Evolutionary conservation across 1,140 invertebrate species (phyloP), one percentile per base, ranked within the genome.

Genomic region (Latrodectus geometricus): DNA sequence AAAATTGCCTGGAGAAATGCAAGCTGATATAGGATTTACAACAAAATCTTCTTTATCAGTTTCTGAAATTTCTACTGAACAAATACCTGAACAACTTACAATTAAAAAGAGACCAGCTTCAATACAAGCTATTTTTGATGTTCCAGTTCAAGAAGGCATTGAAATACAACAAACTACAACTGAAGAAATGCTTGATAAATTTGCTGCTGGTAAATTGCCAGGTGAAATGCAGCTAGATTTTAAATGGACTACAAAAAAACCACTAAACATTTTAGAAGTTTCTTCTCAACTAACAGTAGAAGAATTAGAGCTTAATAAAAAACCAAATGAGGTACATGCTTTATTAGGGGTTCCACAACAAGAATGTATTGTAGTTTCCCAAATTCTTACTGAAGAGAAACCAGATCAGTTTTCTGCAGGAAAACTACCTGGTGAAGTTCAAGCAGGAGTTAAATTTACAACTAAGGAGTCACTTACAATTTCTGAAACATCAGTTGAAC

Each of bases 241-340:
- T 17, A 83, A 68, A 66, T 76, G 56, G 20, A 82, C 84, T 15
- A 81, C 85, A 50, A 80, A 82, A n/a, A 80, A 86, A 78, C 77
- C 78, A 0, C 50, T 88, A n/a, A 54, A 72, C 74, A 61, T 88
- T 49, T 78, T 54, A 3, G 88, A 86, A 78, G 77, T 66, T 54
- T 68, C 61, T 20, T 80, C 77, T 49, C 73, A 88, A 52, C 65
- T 75, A 56, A 70, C n/a, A 21, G 35, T 69, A n/a, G 88, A 84
- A 54, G 70, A 81, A 35, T 52, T 14, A 92, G 92, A 87, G 70
- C 68, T 88, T n/a, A 87, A 82, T 23, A 88, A 90, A 88, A 83
- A 89, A 15, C 88, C 89, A 15, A 52, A 70, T 65, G 75, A 88
- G 48, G 81, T 88, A 65, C 17, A 78, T 84, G 88, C 88, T 9